A percentile compares a stretch with the other conserved stretches of the same genome.
Conservation (phyloP, 2,797 vertebrate species). For the Sardinella longiceps region DNA sequence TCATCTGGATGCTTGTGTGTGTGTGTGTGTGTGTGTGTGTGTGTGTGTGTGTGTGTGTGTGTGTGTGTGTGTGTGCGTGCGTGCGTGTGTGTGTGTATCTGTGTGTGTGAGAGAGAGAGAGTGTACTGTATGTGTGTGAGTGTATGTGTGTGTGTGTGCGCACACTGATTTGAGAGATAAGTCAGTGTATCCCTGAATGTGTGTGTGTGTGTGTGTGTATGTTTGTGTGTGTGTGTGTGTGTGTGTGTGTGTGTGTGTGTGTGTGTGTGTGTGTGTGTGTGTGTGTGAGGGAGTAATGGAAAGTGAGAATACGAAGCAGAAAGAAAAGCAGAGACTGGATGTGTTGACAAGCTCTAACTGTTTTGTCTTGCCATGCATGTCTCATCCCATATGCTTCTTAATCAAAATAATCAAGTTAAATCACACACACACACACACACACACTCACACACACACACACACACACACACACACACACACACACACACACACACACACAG, state of each 20-base stretch:
- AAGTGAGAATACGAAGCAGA: background rate
- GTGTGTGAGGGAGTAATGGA: background rate
- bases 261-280: background rate
- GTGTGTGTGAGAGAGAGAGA: background rate
- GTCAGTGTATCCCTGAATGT: background rate
- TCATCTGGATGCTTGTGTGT: background rate
- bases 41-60: background rate
- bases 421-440: background rate
- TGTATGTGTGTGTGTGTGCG: too few relatives aligned
- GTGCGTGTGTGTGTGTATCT: too few relatives aligned
- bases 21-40: background rate
- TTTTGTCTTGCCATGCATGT: background rate
- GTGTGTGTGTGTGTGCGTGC: background rate
- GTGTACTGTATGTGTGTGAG: too few relatives aligned
- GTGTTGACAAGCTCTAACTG: constrained; percentile 1
- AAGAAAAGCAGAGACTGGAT: background rate
- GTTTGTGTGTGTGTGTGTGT: background rate
- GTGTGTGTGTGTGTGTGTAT: too few relatives aligned
- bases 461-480: background rate
- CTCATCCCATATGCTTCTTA: background rate
- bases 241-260: background rate
- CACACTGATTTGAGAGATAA: too few relatives aligned
- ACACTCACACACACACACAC: background rate
- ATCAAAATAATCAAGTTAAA: background rate
- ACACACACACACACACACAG: background rate